Conservation (phyloP, 2,888 invertebrate genomes). For the Pollenia griseotomentosa region DNA sequence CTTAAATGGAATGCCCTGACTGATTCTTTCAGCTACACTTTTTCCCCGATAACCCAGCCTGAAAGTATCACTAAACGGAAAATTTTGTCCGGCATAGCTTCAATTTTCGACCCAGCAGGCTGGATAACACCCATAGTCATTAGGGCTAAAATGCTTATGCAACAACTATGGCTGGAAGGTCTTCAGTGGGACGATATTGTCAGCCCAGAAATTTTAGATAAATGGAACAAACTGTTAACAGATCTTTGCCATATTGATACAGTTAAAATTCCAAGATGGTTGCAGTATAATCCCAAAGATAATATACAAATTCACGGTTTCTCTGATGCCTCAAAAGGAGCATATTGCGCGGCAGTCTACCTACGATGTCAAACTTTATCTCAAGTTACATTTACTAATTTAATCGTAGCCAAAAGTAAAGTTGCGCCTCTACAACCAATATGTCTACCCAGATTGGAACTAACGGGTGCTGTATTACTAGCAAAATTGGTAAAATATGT, state of each 20-base stretch:
- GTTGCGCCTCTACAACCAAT: constrained; percentile 29
- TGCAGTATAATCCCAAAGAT: constrained; percentile 13
- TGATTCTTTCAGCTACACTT: constrained; percentile 27
- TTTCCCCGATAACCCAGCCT: not conserved
- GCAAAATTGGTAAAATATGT: constrained; percentile 7
- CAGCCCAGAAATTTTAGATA: not conserved
- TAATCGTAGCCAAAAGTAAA: constrained; percentile 51
- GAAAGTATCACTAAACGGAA: constrained; percentile 9
- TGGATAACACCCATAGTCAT: constrained; percentile 53
- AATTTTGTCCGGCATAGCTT: constrained; percentile 16
- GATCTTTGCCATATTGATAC: constrained; percentile 4
- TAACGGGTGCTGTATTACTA: constrained; percentile 20
- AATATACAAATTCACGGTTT: constrained; percentile 44
- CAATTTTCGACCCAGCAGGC: constrained; percentile 41
- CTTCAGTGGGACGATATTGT: constrained; percentile 54
- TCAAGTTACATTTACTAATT: not conserved
- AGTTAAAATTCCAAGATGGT: constrained; percentile 41
- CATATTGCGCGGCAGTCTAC: constrained; percentile 23
- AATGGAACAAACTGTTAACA: constrained; percentile 26
- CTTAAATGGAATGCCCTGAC: constrained; percentile 46
- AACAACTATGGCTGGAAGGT: constrained; percentile 60
- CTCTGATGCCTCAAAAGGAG: constrained; percentile 30
- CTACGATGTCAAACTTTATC: not conserved
- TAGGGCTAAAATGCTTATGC: constrained; percentile 54
- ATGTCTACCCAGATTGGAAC: constrained; percentile 2